Evolutionary conservation across 2,113 vertebrate species (phyloP).

Genomic region (Cervus canadensis): DNA sequence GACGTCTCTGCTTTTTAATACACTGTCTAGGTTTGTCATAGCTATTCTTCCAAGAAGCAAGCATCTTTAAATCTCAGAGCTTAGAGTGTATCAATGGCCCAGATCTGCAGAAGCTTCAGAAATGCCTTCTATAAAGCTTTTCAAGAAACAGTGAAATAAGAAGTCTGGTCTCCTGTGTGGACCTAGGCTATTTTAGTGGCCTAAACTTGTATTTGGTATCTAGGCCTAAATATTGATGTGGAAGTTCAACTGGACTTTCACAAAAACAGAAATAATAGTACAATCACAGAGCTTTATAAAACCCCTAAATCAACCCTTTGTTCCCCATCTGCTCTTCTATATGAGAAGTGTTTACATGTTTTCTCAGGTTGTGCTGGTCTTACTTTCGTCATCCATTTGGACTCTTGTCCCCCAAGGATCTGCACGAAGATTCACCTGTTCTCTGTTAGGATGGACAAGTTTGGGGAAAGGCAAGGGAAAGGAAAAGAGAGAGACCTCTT

Average conservation of each 20-base stretch:
- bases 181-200: not conserved
- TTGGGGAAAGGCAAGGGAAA: not conserved
- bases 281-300: not conserved
- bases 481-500: not conserved
- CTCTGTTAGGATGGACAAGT: not conserved
- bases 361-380: not conserved
- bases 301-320: not conserved
- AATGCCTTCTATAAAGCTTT: not conserved
- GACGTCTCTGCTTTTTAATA: not conserved
- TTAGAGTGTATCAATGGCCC: not conserved
- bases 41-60: not conserved
- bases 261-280: not conserved
- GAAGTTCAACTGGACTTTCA: not conserved
- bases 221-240: not conserved
- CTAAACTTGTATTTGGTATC: not conserved
- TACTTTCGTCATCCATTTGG: not conserved
- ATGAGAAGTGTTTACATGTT: not conserved
- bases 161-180: not conserved
- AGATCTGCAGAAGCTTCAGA: not conserved
- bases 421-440: not conserved
- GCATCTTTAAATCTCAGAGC: not conserved
- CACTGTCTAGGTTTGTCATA: not conserved
- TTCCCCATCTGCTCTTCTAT: not conserved
- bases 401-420: not conserved
- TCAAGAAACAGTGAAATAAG: not conserved